A percentile compares a stretch with the other conserved stretches of the same genome.
phyloP scores from a whole-genome alignment of 64 coral and sea anemone genomes.

The Montipora capricornis region DNA sequence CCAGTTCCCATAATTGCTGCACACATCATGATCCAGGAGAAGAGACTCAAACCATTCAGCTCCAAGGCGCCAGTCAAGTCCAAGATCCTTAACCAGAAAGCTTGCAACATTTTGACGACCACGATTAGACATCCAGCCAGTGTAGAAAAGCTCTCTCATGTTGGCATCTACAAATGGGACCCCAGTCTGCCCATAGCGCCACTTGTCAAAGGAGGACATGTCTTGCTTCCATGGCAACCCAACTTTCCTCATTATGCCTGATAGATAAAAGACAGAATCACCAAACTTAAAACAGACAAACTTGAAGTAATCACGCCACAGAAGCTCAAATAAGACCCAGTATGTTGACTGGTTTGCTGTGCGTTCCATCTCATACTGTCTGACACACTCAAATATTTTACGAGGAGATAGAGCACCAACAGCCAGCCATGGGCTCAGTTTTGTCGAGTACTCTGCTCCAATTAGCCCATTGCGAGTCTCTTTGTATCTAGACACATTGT shows the following conservation, averaged over 20 bases:
- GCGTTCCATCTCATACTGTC: conserved; percentile 47
- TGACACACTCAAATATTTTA: conserved; percentile 48
- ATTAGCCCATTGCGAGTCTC: conserved; percentile 71
- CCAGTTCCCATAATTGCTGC: conserved; percentile 83
- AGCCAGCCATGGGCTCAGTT: conserved; percentile 66
- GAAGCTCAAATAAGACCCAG: conserved; percentile 73
- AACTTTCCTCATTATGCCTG: conserved; percentile 42
- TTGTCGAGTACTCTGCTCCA: conserved; percentile 71
- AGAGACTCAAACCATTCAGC: conserved; percentile 86
- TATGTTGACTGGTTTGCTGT: conserved; percentile 73
- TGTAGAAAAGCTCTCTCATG: conserved; percentile 73
- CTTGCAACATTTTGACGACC: conserved; percentile 76
- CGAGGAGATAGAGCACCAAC: conserved; percentile 59
- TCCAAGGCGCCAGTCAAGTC: conserved; percentile 73
- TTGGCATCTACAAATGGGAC: conserved; percentile 74
- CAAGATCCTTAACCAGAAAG: conserved; percentile 77
- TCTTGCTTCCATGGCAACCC: conserved; percentile 56
- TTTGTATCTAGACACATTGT: conserved; percentile 63
- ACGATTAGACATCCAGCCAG: conserved; percentile 79
- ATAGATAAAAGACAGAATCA: conserved; percentile 51
- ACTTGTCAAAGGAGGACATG: conserved; percentile 31
- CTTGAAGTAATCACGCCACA: conserved; percentile 81
- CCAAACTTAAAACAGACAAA: conserved; percentile 72
- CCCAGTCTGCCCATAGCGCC: conserved; percentile 65
- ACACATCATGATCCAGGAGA: conserved; percentile 78